phyloP scores from a whole-genome alignment of 2,888 invertebrate species.

The Celastrina argiolus region DNA sequence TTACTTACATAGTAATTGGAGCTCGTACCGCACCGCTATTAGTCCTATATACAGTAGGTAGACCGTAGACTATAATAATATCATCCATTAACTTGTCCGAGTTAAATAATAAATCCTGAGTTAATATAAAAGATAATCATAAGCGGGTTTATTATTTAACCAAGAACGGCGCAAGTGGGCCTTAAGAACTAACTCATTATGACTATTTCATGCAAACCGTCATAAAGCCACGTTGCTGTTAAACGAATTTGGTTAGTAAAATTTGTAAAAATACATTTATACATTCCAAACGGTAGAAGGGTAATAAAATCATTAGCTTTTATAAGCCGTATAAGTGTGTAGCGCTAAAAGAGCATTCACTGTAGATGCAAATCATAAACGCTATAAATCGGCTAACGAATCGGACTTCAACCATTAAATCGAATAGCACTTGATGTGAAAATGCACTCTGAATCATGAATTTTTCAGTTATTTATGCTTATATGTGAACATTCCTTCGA shows the following conservation, averaged over 20 bases:
- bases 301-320: conserved; percentile 9
- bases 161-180: too few relatives aligned
- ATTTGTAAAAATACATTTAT: neutral
- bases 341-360: conserved; percentile 9
- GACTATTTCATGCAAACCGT: too few relatives aligned
- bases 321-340: neutral
- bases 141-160: too few relatives aligned
- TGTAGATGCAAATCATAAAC: conserved; percentile 16
- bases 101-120: too few relatives aligned
- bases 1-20: neutral
- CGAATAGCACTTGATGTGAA: conserved; percentile 21
- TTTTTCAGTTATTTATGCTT: conserved; percentile 16
- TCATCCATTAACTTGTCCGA: too few relatives aligned
- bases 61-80: too few relatives aligned
- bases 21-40: too few relatives aligned
- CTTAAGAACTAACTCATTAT: too few relatives aligned
- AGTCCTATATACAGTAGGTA: too few relatives aligned
- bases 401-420: conserved; percentile 17
- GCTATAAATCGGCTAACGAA: conserved; percentile 17
- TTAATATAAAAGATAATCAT: too few relatives aligned
- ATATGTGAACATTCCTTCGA: conserved; percentile 10
- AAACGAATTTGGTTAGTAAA: neutral
- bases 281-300: neutral
- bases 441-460: conserved; percentile 16
- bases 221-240: neutral